Percentiles rank a stretch among this genome's conserved stretches.
Conservation (phyloP, 1,140 invertebrate species). For the Trachelipus rathkii region DNA sequence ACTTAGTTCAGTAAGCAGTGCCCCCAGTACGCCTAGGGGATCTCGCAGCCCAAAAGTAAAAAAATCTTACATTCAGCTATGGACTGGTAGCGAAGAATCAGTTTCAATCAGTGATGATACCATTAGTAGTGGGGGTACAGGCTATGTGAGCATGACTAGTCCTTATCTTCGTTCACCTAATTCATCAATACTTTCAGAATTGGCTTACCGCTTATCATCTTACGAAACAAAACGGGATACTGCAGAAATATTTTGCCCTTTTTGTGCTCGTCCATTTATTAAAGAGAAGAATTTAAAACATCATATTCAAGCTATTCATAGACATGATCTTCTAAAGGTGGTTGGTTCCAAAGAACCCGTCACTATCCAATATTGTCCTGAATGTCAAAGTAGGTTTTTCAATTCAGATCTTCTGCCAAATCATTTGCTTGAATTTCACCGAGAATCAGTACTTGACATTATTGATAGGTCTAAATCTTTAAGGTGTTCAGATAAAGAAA, state of each 20-base stretch:
- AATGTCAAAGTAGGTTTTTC: constrained; percentile 41
- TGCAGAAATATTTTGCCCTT: constrained; percentile 37
- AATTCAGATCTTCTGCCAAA: constrained; percentile 40
- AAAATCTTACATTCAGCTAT: constrained; percentile 36
- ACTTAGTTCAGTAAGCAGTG: constrained; percentile 24
- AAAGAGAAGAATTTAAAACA: constrained; percentile 37
- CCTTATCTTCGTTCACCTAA: constrained; percentile 38
- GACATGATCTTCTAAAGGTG: constrained; percentile 37
- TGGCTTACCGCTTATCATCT: constrained; percentile 36
- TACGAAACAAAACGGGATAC: constrained; percentile 19
- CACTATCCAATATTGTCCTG: constrained; percentile 36
- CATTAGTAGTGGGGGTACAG: neutral
- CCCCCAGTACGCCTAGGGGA: constrained; percentile 29
- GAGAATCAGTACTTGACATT: constrained; percentile 38
- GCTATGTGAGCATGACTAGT: constrained; percentile 42
- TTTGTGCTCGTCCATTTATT: constrained; percentile 39
- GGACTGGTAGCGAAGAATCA: constrained; percentile 34
- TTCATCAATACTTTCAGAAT: constrained; percentile 35
- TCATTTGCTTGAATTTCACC: constrained; percentile 41
- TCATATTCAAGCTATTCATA: constrained; percentile 39
- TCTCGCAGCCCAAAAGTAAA: constrained; percentile 17
- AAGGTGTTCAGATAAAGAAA: constrained; percentile 29
- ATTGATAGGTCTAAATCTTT: constrained; percentile 37
- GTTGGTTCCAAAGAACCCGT: constrained; percentile 26
- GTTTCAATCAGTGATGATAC: constrained; percentile 33